Conservation (phyloP, 2,113 vertebrate genomes). For the Rhadina sibilatrix region DNA sequence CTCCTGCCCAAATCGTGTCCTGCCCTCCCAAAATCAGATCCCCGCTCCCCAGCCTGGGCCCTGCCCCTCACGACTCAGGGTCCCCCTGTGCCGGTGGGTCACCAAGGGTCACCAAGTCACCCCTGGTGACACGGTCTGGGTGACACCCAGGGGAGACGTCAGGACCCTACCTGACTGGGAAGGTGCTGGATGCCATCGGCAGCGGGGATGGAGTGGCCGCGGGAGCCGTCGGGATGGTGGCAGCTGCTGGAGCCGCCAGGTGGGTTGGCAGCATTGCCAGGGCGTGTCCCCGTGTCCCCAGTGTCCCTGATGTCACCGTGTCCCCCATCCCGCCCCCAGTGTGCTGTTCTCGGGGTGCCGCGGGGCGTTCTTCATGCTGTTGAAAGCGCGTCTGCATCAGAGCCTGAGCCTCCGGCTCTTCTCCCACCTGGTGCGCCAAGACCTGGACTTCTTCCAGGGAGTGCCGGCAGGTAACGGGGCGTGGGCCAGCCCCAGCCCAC, state of each 20-base stretch:
- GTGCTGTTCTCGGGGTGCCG: neutral
- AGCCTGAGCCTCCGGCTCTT: neutral
- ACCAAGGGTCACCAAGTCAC: too few species aligned
- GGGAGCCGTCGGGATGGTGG: neutral
- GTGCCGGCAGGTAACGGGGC: rapidly evolving
- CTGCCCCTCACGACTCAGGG: too few species aligned
- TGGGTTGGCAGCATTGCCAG: rapidly evolving
- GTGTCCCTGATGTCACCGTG: rapidly evolving
- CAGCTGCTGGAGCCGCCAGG: neutral
- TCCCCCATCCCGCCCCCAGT: neutral
- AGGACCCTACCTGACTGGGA: neutral
- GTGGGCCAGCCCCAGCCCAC: rapidly evolving
- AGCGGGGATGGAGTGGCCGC: neutral
- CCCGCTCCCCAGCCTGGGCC: neutral
- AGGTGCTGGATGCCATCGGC: neutral
- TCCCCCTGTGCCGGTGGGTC: neutral
- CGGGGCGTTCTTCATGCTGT: neutral
- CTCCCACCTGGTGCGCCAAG: neutral
- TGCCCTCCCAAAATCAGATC: neutral
- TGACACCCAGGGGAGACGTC: neutral
- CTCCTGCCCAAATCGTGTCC: rapidly evolving
- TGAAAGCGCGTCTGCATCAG: rapidly evolving
- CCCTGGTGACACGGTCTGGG: neutral
- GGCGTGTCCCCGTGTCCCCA: neutral
- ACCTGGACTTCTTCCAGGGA: neutral